Conservation (phyloP, 2,797 vertebrate species). For the Dryobates pubescens region DNA sequence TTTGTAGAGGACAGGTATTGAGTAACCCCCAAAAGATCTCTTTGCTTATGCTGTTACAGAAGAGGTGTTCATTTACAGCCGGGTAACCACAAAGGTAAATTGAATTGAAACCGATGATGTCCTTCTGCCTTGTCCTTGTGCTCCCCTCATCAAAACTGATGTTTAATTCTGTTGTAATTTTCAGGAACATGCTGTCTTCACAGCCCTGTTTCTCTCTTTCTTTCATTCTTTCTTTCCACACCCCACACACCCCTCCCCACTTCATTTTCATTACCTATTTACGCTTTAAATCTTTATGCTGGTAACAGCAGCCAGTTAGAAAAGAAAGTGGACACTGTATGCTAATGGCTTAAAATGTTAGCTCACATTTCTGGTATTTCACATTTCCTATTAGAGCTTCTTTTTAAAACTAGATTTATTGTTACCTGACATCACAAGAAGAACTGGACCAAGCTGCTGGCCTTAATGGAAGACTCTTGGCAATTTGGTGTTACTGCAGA, state of each 20-base stretch:
- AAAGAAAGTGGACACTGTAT: not conserved
- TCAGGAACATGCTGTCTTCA: not conserved
- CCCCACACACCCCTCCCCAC: too few species aligned
- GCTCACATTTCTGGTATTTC: not conserved
- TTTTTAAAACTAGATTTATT: not conserved
- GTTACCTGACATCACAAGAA: not conserved
- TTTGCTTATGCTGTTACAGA: not conserved
- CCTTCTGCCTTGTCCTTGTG: not conserved
- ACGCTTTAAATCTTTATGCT: not conserved
- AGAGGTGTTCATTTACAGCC: not conserved
- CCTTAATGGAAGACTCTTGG: not conserved
- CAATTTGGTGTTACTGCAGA: not conserved
- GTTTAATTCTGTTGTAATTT: not conserved
- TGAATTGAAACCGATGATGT: not conserved
- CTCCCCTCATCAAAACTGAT: not conserved
- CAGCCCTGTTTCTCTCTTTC: not conserved
- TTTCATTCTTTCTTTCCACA: too few species aligned
- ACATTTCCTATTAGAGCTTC: not conserved
- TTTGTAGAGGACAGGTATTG: not conserved
- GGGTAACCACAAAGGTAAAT: conserved; percentile 20
- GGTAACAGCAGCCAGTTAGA: not conserved
- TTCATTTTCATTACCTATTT: not conserved
- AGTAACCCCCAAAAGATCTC: not conserved
- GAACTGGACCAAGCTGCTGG: not conserved
- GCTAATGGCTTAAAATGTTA: not conserved